Evolutionary conservation across 2,797 vertebrate species (phyloP).

Genomic region (Scarus forsteni): DNA sequence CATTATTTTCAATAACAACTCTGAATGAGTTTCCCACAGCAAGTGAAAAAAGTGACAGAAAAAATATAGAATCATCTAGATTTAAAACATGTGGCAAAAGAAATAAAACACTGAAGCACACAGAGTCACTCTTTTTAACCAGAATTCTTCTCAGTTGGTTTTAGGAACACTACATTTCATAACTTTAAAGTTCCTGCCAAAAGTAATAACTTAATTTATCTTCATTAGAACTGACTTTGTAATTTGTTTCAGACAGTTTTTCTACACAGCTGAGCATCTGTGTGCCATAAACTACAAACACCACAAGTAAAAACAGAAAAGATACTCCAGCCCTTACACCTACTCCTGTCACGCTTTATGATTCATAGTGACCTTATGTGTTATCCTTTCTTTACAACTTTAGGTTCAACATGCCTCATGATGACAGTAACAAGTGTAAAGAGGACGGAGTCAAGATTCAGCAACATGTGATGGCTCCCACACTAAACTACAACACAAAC

Average conservation of each 20-base stretch:
- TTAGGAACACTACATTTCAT: conserved; percentile 12
- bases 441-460: conserved; percentile 96
- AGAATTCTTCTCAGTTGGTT: conserved; percentile 8
- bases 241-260: not conserved
- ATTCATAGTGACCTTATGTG: not conserved
- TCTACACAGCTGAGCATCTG: not conserved
- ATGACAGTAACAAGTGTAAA: conserved; percentile 97
- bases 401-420: conserved; percentile 99
- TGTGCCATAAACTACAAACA: not conserved
- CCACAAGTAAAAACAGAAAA: not conserved
- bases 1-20: conserved; percentile 36
- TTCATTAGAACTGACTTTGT: not conserved
- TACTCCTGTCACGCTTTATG: not conserved
- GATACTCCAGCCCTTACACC: no score
- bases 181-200: conserved; percentile 2
- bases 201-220: not conserved
- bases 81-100: conserved; percentile 19
- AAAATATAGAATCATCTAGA: conserved; percentile 21
- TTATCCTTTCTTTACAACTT: conserved; percentile 19
- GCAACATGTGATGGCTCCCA: conserved; percentile 98
- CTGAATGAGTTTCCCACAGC: conserved; percentile 30
- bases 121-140: not conserved
- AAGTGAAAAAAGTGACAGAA: conserved; percentile 17
- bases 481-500: conserved; percentile 96
- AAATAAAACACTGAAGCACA: conserved; percentile 19